Evolutionary conservation across 2,888 invertebrate genomes (phyloP), one percentile per base, ranked within the genome.

Genomic region (Plagodis dolabraria): DNA sequence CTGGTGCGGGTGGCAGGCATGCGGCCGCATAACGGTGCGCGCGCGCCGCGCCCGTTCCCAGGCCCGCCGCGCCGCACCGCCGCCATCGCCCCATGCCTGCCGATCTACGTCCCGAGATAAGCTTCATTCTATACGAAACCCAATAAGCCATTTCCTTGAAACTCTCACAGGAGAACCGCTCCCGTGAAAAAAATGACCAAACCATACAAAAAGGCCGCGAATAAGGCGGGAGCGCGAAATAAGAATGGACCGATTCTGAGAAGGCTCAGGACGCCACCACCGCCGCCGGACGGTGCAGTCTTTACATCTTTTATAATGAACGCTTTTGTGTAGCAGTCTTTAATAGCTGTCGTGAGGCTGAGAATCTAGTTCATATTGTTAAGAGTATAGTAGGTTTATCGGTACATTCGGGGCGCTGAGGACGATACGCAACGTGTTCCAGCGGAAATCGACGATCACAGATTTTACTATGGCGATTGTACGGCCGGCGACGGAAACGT

Each of bases 141-240:
- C 89, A 90, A 90, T 89, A 91, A 90, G 89, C 89, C 79, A 84
- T 92, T 92, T 92, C 91, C 89, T 89, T 84, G 91, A 89, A 92
- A 82, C 75, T 82, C 87, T 86, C 86, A 86, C 87, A 89, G 84
- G 83, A 84, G 85, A 81, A 84, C 87, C 89, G 90, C 90, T 86
- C 83, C 82, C 77, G 80, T 84, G 76, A 84, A 91, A 89, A 76
- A 88, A 89, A 85, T 77, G 68, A 86, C 84, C 80, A 83, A 87
- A 87, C 79, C 77, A 73, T 75, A 83, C 82, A 86, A 89, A 91
- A 86, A 80, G 74, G 69, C 78, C 74, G 79, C 89, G 88, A 92
- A 92, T 89, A 92, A 87, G 86, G 88, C 89, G 86, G 88, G 89
- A 88, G 87, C 89, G 88, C 91, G 83, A 91, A 91, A 91, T 89